Base-by-base conservation (phyloP, 53 echinoderm and acorn worm genomes). In the Actinopyga echinites region DNA sequence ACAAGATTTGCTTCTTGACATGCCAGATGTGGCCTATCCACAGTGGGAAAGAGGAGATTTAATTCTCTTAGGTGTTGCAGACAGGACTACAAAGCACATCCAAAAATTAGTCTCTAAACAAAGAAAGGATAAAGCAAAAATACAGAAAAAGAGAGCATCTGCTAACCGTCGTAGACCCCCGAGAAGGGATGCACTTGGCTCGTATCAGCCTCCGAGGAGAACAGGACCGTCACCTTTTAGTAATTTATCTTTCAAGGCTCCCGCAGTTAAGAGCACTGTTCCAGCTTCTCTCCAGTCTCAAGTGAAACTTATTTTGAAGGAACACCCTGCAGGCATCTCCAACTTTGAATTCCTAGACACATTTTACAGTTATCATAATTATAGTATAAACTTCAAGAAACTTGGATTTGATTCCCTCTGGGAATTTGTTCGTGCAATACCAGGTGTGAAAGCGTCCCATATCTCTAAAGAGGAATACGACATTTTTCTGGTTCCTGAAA, bases 1-100 rank as follows among this genome's bases (percentile, higher is more conserved):
- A 57, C 75, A 84, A 17, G 97, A 94, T 59, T 63, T 97, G 1
- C 67, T 97, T 17, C 85, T 88, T 58, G 92, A 90, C 57, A 88
- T 97, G 79, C 88, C 86, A 25, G 97, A 97, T 54, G 86, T 90
- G 32, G 90, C 89, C 15, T 22, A 67, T 11, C 43, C 89, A 1
- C 49, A 55, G 19, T 97, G 93, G 93, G 94, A 97, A 38, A 84
- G 92, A 34, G 97, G 97, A 8, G 86, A 94, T 24, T 83, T 94
- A 23, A 88, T 92, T 31, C 83, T 97, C 13, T 59, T 78, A 7
- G 94, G 90, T 17, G 85, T 92, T 3, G 90, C 86, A 17, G 94
- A 94, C 66, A 87, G 84, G 17, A 94, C 94, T 5, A 97, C 94
- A 29, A 84, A 73, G 64, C 97, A 89, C 66, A 94, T 97, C 21